Base-by-base conservation (phyloP, 2,888 invertebrate genomes). In the Agrilus cyanescens region DNA sequence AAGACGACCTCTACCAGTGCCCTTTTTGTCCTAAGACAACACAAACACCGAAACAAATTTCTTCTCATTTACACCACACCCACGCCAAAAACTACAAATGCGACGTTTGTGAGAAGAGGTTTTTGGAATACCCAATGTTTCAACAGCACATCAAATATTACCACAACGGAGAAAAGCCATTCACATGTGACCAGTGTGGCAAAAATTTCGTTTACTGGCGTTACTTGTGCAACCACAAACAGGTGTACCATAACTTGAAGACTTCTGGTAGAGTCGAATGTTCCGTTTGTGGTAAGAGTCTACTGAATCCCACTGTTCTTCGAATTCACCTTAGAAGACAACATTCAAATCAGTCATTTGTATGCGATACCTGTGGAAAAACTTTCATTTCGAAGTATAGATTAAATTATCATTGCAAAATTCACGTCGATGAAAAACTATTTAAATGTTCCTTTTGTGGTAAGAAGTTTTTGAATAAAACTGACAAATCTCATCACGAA, bases 61-160 rank as follows among this genome's bases (percentile, higher is more conserved):
- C n/a, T n/a, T n/a, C n/a, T n/a, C n/a, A n/a, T n/a, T n/a, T n/a
- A n/a, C n/a, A n/a, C n/a, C n/a, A n/a, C n/a, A n/a, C n/a, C n/a
- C n/a, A n/a, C n/a, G n/a, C n/a, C n/a, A 25, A 25, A 10, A 25
- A 25, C 2, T 25, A 25, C 10, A 25, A 25, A 25, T 78, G 78
- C 50, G 60, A 64, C 2, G 57, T 73, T 40, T 78, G 78, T 51
- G 67, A 69, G 37, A 76, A 73, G 46, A 62, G 70, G 0, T 78
- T 76, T 44, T 41, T 30, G 25, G 29, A 16, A 7, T 32, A 34
- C 12, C 12, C 13, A 12, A 10, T 12, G 14, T 34, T 39, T 10
- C 25, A n/a, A 18, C 14, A n/a, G 33, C 25, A 10, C 46, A 44
- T 32, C 32, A 30, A 10, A 36, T 33, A 18, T 20, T 37, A 10